Conservation (phyloP, 2,888 invertebrate species). For the Diogma glabrata region DNA sequence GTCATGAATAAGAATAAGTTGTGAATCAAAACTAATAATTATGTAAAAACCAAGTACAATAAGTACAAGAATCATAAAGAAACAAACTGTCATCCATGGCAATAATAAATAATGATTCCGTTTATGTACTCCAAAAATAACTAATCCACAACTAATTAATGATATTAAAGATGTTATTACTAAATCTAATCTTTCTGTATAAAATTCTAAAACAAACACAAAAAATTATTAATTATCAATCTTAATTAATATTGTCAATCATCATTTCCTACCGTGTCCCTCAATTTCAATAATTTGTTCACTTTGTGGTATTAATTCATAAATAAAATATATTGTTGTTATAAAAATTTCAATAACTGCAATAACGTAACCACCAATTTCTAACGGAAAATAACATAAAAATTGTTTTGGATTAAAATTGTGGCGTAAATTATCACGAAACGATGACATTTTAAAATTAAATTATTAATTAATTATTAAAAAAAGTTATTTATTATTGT, state of each 20-base stretch:
- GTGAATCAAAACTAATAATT: neutral
- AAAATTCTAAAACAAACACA: neutral
- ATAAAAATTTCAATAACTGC: neutral
- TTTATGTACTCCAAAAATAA: conserved; percentile 1
- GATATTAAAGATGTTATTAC: neutral
- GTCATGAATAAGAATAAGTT: neutral
- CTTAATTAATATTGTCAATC: neutral
- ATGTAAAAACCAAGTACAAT: neutral
- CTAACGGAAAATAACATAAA: conserved; percentile 4
- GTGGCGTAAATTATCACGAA: neutral
- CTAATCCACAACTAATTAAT: conserved; percentile 5
- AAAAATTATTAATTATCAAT: neutral
- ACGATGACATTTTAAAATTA: conserved; percentile 1
- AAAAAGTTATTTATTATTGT: no score
- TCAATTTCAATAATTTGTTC: no score
- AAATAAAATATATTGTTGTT: neutral
- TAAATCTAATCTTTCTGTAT: conserved; percentile 3
- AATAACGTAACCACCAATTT: neutral
- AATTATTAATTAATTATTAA: no score
- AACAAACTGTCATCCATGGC: conserved; percentile 6
- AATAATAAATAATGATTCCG: conserved; percentile 1
- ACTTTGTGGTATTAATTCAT: conserved; percentile 3
- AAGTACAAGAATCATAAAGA: neutral
- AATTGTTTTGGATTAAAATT: neutral
- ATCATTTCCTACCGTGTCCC: no score